phyloP scores from a whole-genome alignment of 2,888 invertebrate genomes.

The Hemaris fuciformis region DNA sequence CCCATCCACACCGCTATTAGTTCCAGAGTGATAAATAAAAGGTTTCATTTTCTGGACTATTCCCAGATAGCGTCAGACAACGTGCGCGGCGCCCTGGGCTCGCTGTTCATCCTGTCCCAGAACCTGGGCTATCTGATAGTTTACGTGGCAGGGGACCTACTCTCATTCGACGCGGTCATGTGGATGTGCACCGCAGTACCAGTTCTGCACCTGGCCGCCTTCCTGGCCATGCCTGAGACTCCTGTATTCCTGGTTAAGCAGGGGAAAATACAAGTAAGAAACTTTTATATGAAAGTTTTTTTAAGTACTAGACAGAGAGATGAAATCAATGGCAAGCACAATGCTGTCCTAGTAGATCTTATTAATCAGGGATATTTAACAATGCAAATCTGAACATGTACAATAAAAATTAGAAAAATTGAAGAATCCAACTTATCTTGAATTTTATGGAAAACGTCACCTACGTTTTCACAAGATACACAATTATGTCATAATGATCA shows the following conservation, averaged over 20 bases:
- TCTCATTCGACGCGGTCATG: constrained; percentile 63
- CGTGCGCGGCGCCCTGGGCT: constrained; percentile 71
- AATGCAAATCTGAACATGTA: too few species aligned
- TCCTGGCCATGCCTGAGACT: constrained; percentile 74
- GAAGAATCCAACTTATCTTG: too few species aligned
- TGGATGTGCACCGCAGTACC: constrained; percentile 72
- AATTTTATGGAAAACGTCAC: too few species aligned
- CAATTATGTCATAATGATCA: too few species aligned
- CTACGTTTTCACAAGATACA: too few species aligned
- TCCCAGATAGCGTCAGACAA: constrained; percentile 70
- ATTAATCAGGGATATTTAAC: too few species aligned
- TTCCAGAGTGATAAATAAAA: too few species aligned
- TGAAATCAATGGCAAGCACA: too few species aligned
- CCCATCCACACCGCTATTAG: too few species aligned
- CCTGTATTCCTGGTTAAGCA: constrained; percentile 74
- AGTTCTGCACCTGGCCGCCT: constrained; percentile 55
- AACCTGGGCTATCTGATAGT: constrained; percentile 73
- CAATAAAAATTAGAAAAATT: too few species aligned
- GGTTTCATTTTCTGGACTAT: background rate
- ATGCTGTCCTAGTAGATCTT: too few species aligned
- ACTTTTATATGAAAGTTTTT: background rate
- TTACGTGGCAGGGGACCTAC: constrained; percentile 66
- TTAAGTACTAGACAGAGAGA: background rate
- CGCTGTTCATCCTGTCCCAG: constrained; percentile 72
- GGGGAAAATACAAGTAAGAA: constrained; percentile 64